Evolutionary conservation across 35 echinoderm and acorn worm genomes (phyloP).

Genomic region (Ophiothrix spiculata): DNA sequence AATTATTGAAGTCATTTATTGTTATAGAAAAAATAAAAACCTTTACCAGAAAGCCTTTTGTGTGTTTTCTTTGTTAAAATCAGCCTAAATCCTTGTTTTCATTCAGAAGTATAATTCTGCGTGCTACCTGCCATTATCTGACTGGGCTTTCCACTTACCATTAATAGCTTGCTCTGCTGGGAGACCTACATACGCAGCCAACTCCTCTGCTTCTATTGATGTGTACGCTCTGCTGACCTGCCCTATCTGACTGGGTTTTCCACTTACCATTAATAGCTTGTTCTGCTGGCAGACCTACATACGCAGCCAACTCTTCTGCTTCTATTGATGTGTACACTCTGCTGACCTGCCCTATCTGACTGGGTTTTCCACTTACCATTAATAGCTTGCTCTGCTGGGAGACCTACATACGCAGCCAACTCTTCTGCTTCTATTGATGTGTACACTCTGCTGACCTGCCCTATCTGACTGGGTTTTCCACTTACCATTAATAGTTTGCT

Average conservation of each 20-base stretch:
- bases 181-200: constrained; percentile 75
- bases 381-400: constrained; percentile 83
- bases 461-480: not conserved
- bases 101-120: too few species aligned
- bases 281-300: constrained; percentile 75
- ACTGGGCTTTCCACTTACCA: constrained; percentile 68
- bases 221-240: constrained; percentile 81
- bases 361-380: constrained; percentile 70
- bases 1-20: too few species aligned
- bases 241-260: too few species aligned
- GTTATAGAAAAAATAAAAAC: too few species aligned
- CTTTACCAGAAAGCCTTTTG: too few species aligned
- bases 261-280: constrained; percentile 85
- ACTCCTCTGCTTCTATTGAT: constrained; percentile 83
- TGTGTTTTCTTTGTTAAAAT: too few species aligned
- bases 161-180: constrained; percentile 82
- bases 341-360: constrained; percentile 66
- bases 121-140: too few species aligned
- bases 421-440: constrained; percentile 85
- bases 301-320: constrained; percentile 80
- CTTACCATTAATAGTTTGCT: constrained; percentile 87
- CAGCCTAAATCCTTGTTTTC: too few species aligned
- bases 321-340: constrained; percentile 85
- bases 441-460: constrained; percentile 71
- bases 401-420: constrained; percentile 78